Evolutionary conservation across 2,888 invertebrate genomes (phyloP).

Genomic region (Mellilla xanthometata): DNA sequence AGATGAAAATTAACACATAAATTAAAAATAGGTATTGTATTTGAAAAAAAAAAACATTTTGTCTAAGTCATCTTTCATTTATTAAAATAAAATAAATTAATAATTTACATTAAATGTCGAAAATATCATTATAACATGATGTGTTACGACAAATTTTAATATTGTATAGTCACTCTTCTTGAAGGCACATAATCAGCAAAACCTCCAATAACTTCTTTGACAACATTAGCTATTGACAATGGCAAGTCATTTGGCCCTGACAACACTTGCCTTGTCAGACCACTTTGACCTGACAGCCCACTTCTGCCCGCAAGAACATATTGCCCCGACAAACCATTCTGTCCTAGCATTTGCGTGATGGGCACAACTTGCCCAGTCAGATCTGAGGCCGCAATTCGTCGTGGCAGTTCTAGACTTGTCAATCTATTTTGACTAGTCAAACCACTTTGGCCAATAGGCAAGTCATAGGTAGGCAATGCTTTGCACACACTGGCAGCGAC

Average conservation of each 20-base stretch:
- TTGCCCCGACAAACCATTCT: not conserved
- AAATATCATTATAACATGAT: too few relatives aligned
- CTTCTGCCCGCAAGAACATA: not conserved
- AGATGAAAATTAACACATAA: too few relatives aligned
- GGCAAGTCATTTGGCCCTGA: not conserved
- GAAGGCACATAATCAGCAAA: slow-evolving; percentile 2
- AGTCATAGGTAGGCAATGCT: too few relatives aligned
- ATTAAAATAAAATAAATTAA: too few relatives aligned
- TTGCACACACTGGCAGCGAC: slow-evolving; percentile 39
- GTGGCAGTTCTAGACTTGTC: not conserved
- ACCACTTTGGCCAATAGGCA: not conserved
- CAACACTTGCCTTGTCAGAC: not conserved
- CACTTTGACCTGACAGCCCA: not conserved
- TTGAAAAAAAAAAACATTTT: too few relatives aligned
- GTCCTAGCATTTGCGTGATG: too few relatives aligned
- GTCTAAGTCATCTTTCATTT: too few relatives aligned
- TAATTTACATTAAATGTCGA: too few relatives aligned
- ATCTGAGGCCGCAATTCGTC: too few relatives aligned
- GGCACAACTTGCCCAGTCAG: not conserved
- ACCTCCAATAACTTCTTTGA: slow-evolving; percentile 6
- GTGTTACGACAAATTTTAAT: not conserved
- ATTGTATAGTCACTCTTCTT: slow-evolving; percentile 9
- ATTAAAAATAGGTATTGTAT: too few relatives aligned
- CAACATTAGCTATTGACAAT: slow-evolving; percentile 7
- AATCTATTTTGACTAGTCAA: not conserved